Base-by-base conservation (phyloP, 2,888 invertebrate genomes). In the Drosophila trichaetosa region DNA sequence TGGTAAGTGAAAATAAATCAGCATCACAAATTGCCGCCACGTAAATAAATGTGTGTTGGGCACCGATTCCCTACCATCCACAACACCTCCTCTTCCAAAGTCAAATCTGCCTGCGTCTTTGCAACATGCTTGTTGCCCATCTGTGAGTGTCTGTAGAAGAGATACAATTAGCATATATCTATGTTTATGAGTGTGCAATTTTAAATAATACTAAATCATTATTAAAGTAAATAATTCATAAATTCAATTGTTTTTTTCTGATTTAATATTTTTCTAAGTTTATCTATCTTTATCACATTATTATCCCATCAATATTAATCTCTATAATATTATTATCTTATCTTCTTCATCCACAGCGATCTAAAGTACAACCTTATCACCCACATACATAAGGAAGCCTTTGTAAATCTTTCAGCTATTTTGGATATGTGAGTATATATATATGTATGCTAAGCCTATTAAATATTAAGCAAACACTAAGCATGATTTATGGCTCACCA, bases 401-500 rank as follows among this genome's bases (percentile, higher is more conserved):
- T 95, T 87, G 88, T 81, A 63, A 93, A 93, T 78, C 85, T 94
- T 51, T 79, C 76, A 16, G 87, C 93, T 54, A 92, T 95, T 27
- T 80, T 91, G 65, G 94, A 94, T 84, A 91, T 95, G 95, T 95
- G 91, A 94, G 94, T 94, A 91, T 81, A 91, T 31, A 38, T 29
- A 18, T 18, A 27, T 8, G 3, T 29, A 7, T 21, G 10, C 8
- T 70, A 11, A 42, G 11, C 38, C 36, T 13, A 54, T 53, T 48
- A 69, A 67, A 54, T 64, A 58, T 56, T 13, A 54, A 65, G 56
- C 54, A 49, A 72, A 66, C 56, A 29, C 70, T 77, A 76, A 74
- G 69, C 69, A 69, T 63, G 66, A 80, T 29, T 77, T 77, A 77
- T 76, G 63, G 49, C 52, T 29, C 11, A 31, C 29, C 53, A 60